Evolutionary conservation across 2,113 vertebrate species (phyloP), one percentile per base, ranked within the genome.

Genomic region (Phalacrocorax pelagicus): DNA sequence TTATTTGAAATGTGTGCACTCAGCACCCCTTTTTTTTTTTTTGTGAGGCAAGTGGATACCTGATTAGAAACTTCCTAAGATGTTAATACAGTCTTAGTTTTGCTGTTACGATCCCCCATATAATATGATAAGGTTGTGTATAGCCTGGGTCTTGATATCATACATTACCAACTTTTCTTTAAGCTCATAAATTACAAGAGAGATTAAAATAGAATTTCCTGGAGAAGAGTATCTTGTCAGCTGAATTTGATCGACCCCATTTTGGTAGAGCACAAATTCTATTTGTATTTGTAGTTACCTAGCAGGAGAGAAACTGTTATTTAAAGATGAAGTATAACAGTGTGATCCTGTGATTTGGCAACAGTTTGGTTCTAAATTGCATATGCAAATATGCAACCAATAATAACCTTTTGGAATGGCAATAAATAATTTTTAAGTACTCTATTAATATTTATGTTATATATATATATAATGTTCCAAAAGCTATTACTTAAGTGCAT

Each of bases 171-270:
- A 51, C 49, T 96, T 94, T 91, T 85, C 78, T 89, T 94, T 49
- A 79, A 69, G 65, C 30, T 80, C 18, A 3, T 94, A 88, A 95
- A 70, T 94, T 91, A 88, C 46, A 80, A 81, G 49, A 57, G 73
- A 55, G 81, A 86, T 97, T 95, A 94, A 95, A 95, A 95, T 95
- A 95, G 81, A 90, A 94, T 94, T 95, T 95, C 71, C 89, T 74
- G 81, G 81, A 94, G 82, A 93, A 62, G 81, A 65, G 42, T 74
- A 49, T 89, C 89, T 94, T 95, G 89, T 95, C 95, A 92, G 81
- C 92, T 95, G 91, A 91, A 94, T 95, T 95, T 77, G 86, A 92
- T 94, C 51, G 12, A 94, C 71, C 79, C 9, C 51, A 2, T 95
- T 96, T 93, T 91, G 71, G 62, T 83, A 79, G 80, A 94, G 84